phyloP scores from a whole-genome alignment of 2,888 invertebrate genomes.

The Biston stratarius region DNA sequence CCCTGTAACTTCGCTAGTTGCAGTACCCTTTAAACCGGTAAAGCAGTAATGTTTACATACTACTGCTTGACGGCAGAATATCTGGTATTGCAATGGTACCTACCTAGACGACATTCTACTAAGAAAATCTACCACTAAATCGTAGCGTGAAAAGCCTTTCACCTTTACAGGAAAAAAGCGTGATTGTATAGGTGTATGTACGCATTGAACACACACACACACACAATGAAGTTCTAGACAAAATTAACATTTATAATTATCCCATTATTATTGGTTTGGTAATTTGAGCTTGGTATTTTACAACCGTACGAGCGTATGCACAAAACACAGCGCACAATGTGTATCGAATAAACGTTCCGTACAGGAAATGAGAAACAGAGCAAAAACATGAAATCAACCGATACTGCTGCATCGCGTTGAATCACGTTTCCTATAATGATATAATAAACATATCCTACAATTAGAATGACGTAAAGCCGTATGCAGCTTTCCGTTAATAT shows the following conservation, averaged over 20 bases:
- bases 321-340: constrained; percentile 26
- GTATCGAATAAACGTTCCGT: constrained; percentile 45
- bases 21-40: too few species aligned
- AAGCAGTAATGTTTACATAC: too few species aligned
- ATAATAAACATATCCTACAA: constrained; percentile 14
- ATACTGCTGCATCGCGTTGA: constrained; percentile 32
- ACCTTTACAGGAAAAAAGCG: too few species aligned
- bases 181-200: too few species aligned
- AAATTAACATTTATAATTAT: background rate
- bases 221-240: background rate
- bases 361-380: constrained; percentile 48
- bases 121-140: too few species aligned
- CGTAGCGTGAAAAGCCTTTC: too few species aligned
- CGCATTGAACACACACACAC: background rate
- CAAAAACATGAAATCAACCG: constrained; percentile 46
- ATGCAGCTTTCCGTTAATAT: background rate
- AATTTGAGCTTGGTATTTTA: constrained; percentile 14
- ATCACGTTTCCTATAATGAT: constrained; percentile 20
- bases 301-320: constrained; percentile 5
- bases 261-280: constrained; percentile 8
- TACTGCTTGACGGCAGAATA: too few species aligned
- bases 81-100: too few species aligned
- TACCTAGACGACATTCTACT: too few species aligned
- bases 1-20: too few species aligned
- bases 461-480: constrained; percentile 9